Evolutionary conservation across 2,797 vertebrate species (phyloP).

Genomic region (Brachyalestes nurse): DNA sequence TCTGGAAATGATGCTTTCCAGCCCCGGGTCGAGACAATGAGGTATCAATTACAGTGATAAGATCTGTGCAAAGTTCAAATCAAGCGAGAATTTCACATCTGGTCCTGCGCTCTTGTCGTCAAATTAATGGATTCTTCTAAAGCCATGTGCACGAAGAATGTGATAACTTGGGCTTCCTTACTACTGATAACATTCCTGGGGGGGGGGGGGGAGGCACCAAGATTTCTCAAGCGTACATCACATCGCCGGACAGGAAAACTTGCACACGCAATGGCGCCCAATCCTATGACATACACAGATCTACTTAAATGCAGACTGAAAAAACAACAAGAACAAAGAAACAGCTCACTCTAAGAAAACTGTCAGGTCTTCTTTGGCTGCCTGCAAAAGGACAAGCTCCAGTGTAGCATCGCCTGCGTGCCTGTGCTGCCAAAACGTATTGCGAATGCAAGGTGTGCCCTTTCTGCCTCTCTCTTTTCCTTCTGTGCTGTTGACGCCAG

Average conservation of each 20-base stretch:
- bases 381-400: conserved; percentile 59
- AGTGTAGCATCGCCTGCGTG: conserved; percentile 66
- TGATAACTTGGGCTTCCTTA: conserved; percentile 80
- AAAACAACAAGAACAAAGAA: conserved; percentile 61
- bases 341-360: conserved; percentile 68
- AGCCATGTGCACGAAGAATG: conserved; percentile 81
- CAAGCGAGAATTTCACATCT: conserved; percentile 88
- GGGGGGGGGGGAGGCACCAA: conserved; percentile 48
- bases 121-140: conserved; percentile 86
- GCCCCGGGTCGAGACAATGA: conserved; percentile 76
- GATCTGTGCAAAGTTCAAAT: conserved; percentile 85
- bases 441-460: conserved; percentile 47
- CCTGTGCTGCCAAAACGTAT: conserved; percentile 70
- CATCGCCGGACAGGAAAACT: conserved; percentile 56
- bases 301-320: conserved; percentile 53
- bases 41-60: conserved; percentile 87
- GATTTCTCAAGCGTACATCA: conserved; percentile 48
- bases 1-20: conserved; percentile 76
- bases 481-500: conserved; percentile 55
- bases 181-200: conserved; percentile 70
- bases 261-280: conserved; percentile 48
- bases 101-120: conserved; percentile 85
- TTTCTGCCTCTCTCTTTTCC: conserved; percentile 55
- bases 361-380: conserved; percentile 67
- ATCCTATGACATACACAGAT: conserved; percentile 53